Conservation (phyloP, 2,797 vertebrate genomes). For the Hydrocynus forskahlii region DNA sequence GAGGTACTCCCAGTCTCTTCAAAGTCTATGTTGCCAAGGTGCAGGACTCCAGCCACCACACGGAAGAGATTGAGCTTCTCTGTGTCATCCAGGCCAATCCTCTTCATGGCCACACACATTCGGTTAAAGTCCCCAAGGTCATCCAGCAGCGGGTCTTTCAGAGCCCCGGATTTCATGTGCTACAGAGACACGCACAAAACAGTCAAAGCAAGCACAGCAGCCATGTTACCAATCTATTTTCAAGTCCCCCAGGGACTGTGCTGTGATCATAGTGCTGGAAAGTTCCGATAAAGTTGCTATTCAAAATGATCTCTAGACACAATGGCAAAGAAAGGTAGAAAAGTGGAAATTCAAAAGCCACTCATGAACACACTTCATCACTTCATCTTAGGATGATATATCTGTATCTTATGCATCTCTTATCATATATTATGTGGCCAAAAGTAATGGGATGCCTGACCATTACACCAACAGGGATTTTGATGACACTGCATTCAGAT, state of each 20-base stretch:
- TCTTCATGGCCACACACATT: constrained; percentile 98
- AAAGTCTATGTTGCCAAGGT: constrained; percentile 97
- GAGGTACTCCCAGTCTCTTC: constrained; percentile 96
- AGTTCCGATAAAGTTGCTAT: background rate
- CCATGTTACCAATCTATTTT: background rate
- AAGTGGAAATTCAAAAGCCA: background rate
- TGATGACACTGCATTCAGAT: no score
- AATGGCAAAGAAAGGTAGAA: background rate
- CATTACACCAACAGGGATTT: no score
- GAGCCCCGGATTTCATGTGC: constrained; percentile 88
- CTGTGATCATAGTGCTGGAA: background rate
- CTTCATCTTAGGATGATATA: no score
- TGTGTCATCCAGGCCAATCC: constrained; percentile 91
- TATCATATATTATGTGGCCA: no score
- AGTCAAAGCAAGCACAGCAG: background rate
- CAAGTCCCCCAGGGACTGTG: background rate
- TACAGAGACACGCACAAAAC: constrained; percentile 62
- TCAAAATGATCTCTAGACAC: background rate
- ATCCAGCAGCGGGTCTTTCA: constrained; percentile 94
- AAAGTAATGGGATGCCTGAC: no score
- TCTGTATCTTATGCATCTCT: no score
- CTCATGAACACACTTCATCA: no score
- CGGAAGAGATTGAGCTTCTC: constrained; percentile 97
- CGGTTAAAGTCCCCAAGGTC: constrained; percentile 95
- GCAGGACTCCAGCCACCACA: constrained; percentile 95